Percentiles rank a stretch among this genome's conserved stretches.
Evolutionary conservation across 1,140 invertebrate species (phyloP).

Genomic region (Drosophila pseudoananassae): DNA sequence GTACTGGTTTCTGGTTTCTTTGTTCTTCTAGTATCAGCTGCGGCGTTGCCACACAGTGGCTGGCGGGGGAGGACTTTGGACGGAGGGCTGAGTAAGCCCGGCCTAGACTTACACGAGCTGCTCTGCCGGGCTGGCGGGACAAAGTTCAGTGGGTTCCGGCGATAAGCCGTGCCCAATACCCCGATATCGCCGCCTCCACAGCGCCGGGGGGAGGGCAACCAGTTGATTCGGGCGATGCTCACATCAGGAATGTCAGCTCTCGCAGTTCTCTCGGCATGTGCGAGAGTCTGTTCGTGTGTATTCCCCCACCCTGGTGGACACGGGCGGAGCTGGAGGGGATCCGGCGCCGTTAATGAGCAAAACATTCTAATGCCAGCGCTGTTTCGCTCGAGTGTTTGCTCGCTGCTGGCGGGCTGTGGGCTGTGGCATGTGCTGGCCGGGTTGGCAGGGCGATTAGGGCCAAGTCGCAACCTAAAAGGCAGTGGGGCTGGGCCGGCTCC

Average conservation of each 20-base stretch:
- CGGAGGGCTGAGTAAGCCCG: constrained; percentile 15
- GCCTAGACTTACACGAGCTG: constrained; percentile 4
- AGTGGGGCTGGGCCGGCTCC: neutral
- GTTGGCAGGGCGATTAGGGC: constrained; percentile 28
- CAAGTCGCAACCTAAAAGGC: constrained; percentile 12
- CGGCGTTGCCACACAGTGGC: constrained; percentile 47
- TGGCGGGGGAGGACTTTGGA: constrained; percentile 4
- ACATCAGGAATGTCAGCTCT: constrained; percentile 39
- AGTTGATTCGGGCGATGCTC: constrained; percentile 22
- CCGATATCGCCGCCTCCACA: neutral
- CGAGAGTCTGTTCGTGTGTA: constrained; percentile 7
- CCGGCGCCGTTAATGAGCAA: constrained; percentile 33
- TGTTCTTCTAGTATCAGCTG: constrained; percentile 53
- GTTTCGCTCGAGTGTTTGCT: constrained; percentile 13
- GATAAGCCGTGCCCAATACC: constrained; percentile 23
- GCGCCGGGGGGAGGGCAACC: constrained; percentile 29
- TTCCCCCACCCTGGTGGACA: constrained; percentile 10
- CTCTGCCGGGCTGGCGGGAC: constrained; percentile 3
- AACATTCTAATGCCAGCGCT: constrained; percentile 25
- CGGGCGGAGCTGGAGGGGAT: constrained; percentile 10
- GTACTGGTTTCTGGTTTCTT: constrained; percentile 68
- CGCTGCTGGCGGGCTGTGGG: neutral
- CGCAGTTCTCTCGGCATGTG: constrained; percentile 4
- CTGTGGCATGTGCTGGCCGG: constrained; percentile 7
- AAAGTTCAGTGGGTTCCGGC: constrained; percentile 22